These are phyloP conservation scores for Priocnemis perturbator DNA, from an alignment of 2,888 invertebrate species.

Conservation along the genomic window DNA sequence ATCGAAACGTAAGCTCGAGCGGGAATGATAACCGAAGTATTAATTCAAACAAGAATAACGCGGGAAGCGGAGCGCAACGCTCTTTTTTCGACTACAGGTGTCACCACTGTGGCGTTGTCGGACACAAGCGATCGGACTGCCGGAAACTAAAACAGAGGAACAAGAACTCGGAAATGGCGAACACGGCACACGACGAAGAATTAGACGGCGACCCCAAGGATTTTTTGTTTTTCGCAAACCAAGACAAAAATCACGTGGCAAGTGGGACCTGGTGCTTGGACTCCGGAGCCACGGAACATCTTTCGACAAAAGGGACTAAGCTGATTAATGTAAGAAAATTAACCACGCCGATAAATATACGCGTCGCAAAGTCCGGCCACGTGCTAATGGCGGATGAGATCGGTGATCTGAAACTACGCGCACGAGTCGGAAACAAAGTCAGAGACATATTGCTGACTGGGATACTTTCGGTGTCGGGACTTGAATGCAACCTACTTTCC, in stretches of 20 bases:
- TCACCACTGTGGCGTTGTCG: slow-evolving; percentile 28
- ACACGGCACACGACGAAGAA: background rate
- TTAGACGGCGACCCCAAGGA: background rate
- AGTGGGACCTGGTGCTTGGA: slow-evolving; percentile 47
- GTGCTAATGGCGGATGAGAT: slow-evolving; percentile 19
- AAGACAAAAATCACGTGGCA: background rate
- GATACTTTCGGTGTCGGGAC: slow-evolving; percentile 37
- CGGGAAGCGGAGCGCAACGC: background rate
- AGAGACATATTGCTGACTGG: slow-evolving; percentile 34
- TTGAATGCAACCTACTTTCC: slow-evolving; percentile 47
- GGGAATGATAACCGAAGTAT: background rate
- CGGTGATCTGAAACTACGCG: slow-evolving; percentile 35
- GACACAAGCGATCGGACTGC: slow-evolving; percentile 31
- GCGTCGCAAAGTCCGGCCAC: slow-evolving; percentile 44
- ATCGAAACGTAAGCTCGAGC: background rate
- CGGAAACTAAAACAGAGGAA: slow-evolving; percentile 16
- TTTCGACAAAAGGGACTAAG: slow-evolving; percentile 23
- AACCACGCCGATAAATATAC: slow-evolving; percentile 40
- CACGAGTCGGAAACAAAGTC: slow-evolving; percentile 21
- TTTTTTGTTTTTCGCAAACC: slow-evolving; percentile 21
- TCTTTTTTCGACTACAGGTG: slow-evolving; percentile 23
- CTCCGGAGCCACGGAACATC: slow-evolving; percentile 54
- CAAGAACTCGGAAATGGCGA: background rate
- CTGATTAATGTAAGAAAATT: slow-evolving; percentile 38
- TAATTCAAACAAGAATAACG: background rate